Evolutionary conservation across 1,140 invertebrate species (phyloP), one percentile per base, ranked within the genome.

Genomic region (Anagrus nilaparvatae): DNA sequence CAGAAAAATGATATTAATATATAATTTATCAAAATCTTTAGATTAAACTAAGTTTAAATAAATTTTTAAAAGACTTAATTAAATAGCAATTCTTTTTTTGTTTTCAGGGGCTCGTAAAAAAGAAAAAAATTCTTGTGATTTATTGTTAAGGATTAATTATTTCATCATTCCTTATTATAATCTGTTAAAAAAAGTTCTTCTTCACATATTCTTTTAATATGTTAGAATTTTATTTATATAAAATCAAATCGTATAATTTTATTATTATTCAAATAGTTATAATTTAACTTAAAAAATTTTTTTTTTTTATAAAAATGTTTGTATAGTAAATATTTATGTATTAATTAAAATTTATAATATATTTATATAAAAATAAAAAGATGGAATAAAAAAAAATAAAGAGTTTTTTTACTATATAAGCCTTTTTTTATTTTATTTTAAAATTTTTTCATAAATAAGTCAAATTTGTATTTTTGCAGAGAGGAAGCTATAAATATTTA

Each of bases 311-410:
- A 37, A 34, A 36, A 28, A 32, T 45, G 24, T 35, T 45, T 46
- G 16, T 36, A 46, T 30, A 36, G 27, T 36, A 40, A 35, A 34
- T n/a, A n/a, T n/a, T n/a, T n/a, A n/a, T 46, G 44, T 36, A 41
- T 9, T 10, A 30, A 18, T 46, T 20, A 40, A n/a, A 31, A 40
- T 31, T 46, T 25, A 16, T 36, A 36, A 46, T 46, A 40, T 46
- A 46, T 46, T 46, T n/a, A n/a, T n/a, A n/a, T n/a, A 41, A 46
- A 42, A 46, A 39, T 28, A 41, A 40, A 44, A 3, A 40, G n/a
- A 34, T 46, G 44, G 37, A 36, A 32, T 37, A 28, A 14, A 44
- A 27, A 25, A 37, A 36, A 13, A 37, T 17, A 30, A 3, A 8
- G n/a, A 33, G 23, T 17, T 46, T 41, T 46, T 35, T 42, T 46